Evolutionary conservation across 2,797 vertebrate genomes (phyloP).

Genomic region (Clarias pachynema): DNA sequence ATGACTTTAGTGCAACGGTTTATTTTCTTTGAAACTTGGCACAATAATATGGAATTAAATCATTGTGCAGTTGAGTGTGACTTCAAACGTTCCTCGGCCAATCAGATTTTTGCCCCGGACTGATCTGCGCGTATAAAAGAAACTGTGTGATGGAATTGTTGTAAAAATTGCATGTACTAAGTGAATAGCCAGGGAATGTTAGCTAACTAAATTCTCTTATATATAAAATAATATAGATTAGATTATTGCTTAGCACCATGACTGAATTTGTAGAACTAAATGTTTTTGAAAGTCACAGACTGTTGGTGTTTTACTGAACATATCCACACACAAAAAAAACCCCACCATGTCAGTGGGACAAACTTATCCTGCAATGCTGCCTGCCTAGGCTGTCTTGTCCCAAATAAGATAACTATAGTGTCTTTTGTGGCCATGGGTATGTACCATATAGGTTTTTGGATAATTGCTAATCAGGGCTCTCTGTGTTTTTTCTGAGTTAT

Average conservation of each 20-base stretch:
- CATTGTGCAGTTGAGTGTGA: neutral
- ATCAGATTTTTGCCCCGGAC: neutral
- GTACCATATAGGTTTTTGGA: neutral
- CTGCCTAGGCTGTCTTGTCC: neutral
- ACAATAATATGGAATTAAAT: neutral
- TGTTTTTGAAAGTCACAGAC: neutral
- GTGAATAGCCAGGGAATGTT: neutral
- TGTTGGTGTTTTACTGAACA: neutral
- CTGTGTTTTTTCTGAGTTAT: neutral
- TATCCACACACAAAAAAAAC: neutral
- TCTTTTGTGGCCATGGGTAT: neutral
- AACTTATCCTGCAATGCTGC: neutral
- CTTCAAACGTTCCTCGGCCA: neutral
- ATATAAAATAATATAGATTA: neutral
- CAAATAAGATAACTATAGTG: neutral
- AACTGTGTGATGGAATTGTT: too few relatives aligned
- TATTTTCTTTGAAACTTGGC: slow-evolving; percentile 10
- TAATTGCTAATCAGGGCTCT: neutral
- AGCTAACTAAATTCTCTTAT: neutral
- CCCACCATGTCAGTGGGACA: neutral
- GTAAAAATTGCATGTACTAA: neutral
- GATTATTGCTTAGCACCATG: too few relatives aligned
- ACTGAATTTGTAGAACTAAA: too few relatives aligned
- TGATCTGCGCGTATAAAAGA: neutral
- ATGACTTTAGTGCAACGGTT: neutral